Percentiles rank a stretch among this genome's conserved stretches.
Conservation (phyloP, 2,888 invertebrate genomes). For the Drosophila stalkeri region DNA sequence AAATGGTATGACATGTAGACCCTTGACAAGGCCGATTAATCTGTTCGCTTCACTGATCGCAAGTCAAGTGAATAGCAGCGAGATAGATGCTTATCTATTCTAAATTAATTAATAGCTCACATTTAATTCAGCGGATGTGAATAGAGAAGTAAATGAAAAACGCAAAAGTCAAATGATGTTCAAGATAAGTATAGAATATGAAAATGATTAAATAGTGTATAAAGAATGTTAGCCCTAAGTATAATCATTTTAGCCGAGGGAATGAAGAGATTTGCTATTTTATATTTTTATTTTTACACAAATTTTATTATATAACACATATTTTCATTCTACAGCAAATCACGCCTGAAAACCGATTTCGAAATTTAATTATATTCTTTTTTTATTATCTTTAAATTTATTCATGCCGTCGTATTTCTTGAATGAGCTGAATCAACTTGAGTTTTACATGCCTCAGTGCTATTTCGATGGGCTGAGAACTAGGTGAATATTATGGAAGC, state of each 20-base stretch:
- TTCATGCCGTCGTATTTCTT: not conserved
- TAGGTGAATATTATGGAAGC: constrained; percentile 13
- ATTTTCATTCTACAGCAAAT: not conserved
- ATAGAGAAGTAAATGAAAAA: not conserved
- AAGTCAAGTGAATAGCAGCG: constrained; percentile 22
- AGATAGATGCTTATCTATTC: constrained; percentile 4
- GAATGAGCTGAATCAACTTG: not conserved
- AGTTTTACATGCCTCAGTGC: not conserved
- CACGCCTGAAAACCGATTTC: not conserved
- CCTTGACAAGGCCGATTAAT: constrained; percentile 37
- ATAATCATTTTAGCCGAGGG: not conserved
- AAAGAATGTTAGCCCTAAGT: not conserved
- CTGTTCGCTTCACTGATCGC: constrained; percentile 31
- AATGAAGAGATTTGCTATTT: not conserved
- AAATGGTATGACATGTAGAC: constrained; percentile 24
- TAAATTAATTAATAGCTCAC: constrained; percentile 17
- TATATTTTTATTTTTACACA: not conserved
- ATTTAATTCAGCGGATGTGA: constrained; percentile 1
- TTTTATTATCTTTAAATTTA: not conserved
- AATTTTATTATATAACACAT: too few relatives aligned
- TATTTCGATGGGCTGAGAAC: not conserved
- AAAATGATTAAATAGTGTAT: not conserved
- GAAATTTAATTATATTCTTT: not conserved
- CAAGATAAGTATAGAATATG: not conserved
- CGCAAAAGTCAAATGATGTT: not conserved